Percentiles rank a stretch among this genome's conserved stretches.
phyloP scores from a whole-genome alignment of 2,113 vertebrate species.

The Chloroceryle aenea region DNA sequence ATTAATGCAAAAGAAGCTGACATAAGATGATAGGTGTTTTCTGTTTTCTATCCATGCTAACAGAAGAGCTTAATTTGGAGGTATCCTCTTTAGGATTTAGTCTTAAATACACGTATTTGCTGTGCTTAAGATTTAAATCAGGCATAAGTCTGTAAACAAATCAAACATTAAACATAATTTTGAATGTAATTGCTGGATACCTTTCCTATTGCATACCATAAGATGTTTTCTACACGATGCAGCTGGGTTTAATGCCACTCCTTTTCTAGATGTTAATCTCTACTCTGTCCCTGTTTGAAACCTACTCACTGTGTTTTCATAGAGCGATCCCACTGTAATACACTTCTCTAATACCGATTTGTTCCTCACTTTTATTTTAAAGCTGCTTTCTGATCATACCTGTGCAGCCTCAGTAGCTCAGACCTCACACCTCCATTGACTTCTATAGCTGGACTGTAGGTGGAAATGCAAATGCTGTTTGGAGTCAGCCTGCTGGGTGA shows the following conservation, averaged over 20 bases:
- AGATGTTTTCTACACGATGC: not conserved
- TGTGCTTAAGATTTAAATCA: not conserved
- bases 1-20: not conserved
- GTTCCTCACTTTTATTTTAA: not conserved
- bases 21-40: not conserved
- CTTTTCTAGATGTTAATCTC: not conserved
- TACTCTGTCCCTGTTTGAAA: not conserved
- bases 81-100: not conserved
- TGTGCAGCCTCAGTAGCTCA: not conserved
- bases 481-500: not conserved
- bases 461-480: not conserved
- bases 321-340: not conserved
- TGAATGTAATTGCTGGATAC: not conserved
- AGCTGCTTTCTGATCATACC: not conserved
- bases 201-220: not conserved
- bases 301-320: not conserved
- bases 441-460: not conserved
- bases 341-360: not conserved
- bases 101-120: not conserved
- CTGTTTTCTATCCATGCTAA: not conserved
- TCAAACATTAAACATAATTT: not conserved
- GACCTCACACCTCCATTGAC: not conserved
- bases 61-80: not conserved
- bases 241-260: not conserved
- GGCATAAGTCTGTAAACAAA: not conserved